Evolutionary conservation across 1,140 invertebrate genomes (phyloP), one percentile per base, ranked within the genome.

Genomic region (Drosophila tani): DNA sequence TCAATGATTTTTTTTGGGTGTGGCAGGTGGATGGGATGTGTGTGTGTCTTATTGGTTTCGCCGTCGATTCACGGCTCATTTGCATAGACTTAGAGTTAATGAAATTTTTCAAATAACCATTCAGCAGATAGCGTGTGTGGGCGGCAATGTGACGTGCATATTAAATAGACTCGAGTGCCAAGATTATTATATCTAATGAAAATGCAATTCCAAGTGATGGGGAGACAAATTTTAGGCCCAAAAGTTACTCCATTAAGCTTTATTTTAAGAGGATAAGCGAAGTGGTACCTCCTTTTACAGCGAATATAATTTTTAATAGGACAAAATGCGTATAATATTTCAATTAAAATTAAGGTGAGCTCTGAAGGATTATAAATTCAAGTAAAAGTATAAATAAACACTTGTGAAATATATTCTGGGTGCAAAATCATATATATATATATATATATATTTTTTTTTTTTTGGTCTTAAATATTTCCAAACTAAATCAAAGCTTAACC

Each of bases 1-100:
- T 53, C 38, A 77, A 77, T 60, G 46, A 45, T 75, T 73, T 73
- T 73, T 75, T 73, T 67, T 68, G 69, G 74, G 74, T 76, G 73
- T 55, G 74, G 51, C 74, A 77, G 55, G 63, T 76, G 60, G 62
- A 50, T 76, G 65, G 64, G 8, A 5, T 14, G 51, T 15, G 29
- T 38, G 51, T 38, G 32, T 55, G 50, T 11, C 55, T 70, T 53
- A 70, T 70, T 67, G 67, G 46, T 32, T 69, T 43, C 21, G 59
- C 19, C 41, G 51, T 17, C 68, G 45, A 60, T 70, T 71, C 67
- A 38, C 43, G 29, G 57, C 17, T 67, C 43, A 59, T 73, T 73
- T 73, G 69, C 69, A 73, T 73, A 71, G 67, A 71, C 67, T 71
- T 27, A 17, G 35, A 71, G 66, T 71, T 71, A 71, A 73, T 73